Percentiles rank a stretch among this genome's conserved stretches.
phyloP scores from a whole-genome alignment of 2,888 invertebrate species.

The Zaprionus obscuricornis region DNA sequence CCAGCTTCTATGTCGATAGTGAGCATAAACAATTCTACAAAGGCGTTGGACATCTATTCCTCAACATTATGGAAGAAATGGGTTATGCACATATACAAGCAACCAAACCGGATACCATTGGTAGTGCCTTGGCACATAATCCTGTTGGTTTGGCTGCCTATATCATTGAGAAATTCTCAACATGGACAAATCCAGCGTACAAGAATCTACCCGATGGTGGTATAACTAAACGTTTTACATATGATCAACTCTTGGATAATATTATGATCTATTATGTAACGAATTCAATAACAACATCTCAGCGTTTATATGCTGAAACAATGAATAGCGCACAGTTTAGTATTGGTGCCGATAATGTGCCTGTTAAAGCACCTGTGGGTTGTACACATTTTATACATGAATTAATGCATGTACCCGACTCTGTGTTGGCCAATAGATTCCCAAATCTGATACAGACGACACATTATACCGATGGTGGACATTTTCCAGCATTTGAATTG shows the following conservation, averaged over 20 bases:
- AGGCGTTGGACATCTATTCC: conserved; percentile 77
- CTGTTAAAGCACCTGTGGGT: conserved; percentile 88
- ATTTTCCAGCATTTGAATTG: conserved; percentile 93
- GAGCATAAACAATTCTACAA: conserved; percentile 84
- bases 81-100: conserved; percentile 91
- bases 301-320: conserved; percentile 88
- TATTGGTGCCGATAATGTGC: conserved; percentile 83
- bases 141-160: conserved; percentile 95
- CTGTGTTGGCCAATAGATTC: conserved; percentile 86
- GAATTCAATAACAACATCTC: conserved; percentile 88
- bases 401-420: conserved; percentile 85
- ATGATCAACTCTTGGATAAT: conserved; percentile 87
- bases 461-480: conserved; percentile 89
- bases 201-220: conserved; percentile 87
- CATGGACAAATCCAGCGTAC: conserved; percentile 86
- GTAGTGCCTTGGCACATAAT: conserved; percentile 82
- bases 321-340: conserved; percentile 71
- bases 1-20: conserved; percentile 85
- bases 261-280: conserved; percentile 92
- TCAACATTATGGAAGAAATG: conserved; percentile 82
- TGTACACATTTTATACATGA: conserved; percentile 90
- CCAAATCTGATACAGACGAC: conserved; percentile 88
- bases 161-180: conserved; percentile 94
- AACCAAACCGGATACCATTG: conserved; percentile 95
- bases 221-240: conserved; percentile 85